Conservation (phyloP, 2,113 vertebrate genomes). For the Notechis scutatus region DNA sequence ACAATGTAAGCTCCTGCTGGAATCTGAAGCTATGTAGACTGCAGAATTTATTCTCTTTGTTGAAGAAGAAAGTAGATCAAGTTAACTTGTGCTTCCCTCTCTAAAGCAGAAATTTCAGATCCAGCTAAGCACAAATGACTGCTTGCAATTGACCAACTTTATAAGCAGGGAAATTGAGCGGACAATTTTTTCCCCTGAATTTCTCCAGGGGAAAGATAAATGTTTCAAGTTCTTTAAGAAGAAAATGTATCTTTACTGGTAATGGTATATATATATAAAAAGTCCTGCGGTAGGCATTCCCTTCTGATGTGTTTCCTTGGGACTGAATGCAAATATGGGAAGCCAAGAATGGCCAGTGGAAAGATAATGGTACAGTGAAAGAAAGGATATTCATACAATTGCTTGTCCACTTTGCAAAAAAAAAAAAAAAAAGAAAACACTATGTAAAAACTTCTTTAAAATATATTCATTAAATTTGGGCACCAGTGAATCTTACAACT, state of each 20-base stretch:
- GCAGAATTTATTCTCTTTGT: constrained; percentile 13
- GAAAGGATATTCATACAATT: neutral
- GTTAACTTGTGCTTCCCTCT: constrained; percentile 50
- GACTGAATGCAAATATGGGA: neutral
- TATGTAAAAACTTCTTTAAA: neutral
- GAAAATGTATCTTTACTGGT: neutral
- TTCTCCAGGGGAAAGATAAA: neutral
- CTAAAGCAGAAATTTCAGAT: neutral
- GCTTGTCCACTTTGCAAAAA: neutral
- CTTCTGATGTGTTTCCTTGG: neutral
- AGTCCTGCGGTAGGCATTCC: neutral
- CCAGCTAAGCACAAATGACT: neutral
- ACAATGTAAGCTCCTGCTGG: constrained; percentile 63
- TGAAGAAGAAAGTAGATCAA: constrained; percentile 54
- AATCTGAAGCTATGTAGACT: constrained; percentile 62
- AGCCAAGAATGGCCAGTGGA: neutral
- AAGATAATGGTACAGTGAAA: neutral
- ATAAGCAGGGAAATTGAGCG: neutral
- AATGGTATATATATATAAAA: neutral
- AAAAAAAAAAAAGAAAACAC: neutral
- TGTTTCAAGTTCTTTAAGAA: neutral
- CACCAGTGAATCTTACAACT: neutral
- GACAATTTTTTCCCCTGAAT: neutral
- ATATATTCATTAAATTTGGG: neutral
- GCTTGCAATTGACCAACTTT: neutral